phyloP scores from a whole-genome alignment of 2,888 invertebrate genomes.

The Microchrysa polita region DNA sequence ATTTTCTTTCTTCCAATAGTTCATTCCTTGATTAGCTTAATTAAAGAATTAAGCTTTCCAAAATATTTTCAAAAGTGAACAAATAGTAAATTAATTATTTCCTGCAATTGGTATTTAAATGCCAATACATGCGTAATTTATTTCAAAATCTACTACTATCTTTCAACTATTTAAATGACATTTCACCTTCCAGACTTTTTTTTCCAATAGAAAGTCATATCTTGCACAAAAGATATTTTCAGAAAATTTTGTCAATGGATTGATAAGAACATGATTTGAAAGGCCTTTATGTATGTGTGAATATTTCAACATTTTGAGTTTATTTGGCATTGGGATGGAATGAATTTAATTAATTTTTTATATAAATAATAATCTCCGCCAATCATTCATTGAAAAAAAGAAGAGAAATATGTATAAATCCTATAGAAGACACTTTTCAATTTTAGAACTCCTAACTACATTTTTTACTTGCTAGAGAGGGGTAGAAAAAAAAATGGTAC shows the following conservation, averaged over 20 bases:
- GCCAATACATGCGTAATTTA: not conserved
- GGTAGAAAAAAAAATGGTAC: not conserved
- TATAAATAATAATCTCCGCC: too few relatives aligned
- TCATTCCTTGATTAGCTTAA: too few relatives aligned
- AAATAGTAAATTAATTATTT: too few relatives aligned
- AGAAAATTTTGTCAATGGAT: not conserved
- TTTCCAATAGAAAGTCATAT: not conserved
- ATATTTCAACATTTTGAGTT: not conserved
- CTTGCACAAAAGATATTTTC: constrained; percentile 10
- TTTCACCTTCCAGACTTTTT: not conserved
- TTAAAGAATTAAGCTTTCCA: too few relatives aligned
- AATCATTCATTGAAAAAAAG: too few relatives aligned
- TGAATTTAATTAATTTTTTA: not conserved
- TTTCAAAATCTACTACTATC: not conserved
- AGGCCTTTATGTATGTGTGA: not conserved
- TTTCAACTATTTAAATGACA: not conserved
- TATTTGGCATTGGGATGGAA: not conserved
- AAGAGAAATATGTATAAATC: too few relatives aligned
- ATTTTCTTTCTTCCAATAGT: too few relatives aligned
- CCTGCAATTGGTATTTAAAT: too few relatives aligned
- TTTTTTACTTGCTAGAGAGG: not conserved
- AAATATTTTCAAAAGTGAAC: too few relatives aligned
- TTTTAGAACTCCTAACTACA: constrained; percentile 1
- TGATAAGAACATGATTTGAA: not conserved
- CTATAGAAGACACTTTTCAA: too few relatives aligned